Percentiles rank a stretch among this genome's conserved stretches.
Evolutionary conservation across 2,797 vertebrate genomes (phyloP).

Genomic region (Tolypeutes matacus): DNA sequence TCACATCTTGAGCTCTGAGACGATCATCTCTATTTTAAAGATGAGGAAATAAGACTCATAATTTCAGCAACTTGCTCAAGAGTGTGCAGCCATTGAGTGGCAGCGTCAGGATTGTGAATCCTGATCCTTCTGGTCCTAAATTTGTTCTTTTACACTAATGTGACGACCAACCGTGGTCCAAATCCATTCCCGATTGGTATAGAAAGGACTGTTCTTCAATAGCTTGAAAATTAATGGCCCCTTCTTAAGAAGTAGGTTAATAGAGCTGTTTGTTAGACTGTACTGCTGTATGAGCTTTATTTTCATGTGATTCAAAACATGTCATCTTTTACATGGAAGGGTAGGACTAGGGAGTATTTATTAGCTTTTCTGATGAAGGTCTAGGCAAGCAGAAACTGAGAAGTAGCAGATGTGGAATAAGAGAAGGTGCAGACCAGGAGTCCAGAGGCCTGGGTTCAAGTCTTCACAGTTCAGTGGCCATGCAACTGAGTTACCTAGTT

Average conservation of each 20-base stretch:
- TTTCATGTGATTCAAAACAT: slow-evolving; percentile 15
- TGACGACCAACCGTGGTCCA: background rate
- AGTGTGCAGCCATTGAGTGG: background rate
- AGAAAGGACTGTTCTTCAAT: background rate
- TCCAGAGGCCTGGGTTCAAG: background rate
- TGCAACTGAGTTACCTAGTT: background rate
- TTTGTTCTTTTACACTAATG: background rate
- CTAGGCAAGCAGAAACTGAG: slow-evolving; percentile 1
- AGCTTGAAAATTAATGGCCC: slow-evolving; percentile 17
- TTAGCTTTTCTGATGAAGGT: background rate
- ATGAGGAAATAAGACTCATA: background rate
- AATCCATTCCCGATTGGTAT: background rate
- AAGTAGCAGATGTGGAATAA: background rate
- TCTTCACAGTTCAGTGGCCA: background rate
- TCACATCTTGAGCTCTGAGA: background rate
- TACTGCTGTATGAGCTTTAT: background rate
- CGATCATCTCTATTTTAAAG: background rate
- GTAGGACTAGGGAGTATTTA: background rate
- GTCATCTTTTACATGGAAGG: background rate
- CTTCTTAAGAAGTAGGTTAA: background rate
- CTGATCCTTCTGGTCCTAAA: slow-evolving; percentile 11
- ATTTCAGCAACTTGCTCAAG: slow-evolving; percentile 24
- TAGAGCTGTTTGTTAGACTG: background rate
- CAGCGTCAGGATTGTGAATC: background rate
- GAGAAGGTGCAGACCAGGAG: background rate